Base-by-base conservation (phyloP, 2,888 invertebrate species). In the Syrista parreyssii region DNA sequence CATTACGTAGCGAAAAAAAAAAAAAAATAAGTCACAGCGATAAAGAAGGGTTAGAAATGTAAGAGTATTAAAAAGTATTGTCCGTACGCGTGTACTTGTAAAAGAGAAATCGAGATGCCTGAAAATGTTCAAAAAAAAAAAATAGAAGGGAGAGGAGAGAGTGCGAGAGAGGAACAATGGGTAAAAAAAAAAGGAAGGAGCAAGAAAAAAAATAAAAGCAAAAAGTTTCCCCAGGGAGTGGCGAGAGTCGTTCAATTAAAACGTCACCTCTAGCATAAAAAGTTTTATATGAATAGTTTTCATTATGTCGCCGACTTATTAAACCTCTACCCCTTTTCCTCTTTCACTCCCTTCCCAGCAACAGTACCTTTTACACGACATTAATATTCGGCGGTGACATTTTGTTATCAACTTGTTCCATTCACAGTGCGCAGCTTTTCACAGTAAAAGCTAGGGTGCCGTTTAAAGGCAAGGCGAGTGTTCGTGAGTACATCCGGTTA, bases 231-330 rank as follows among this genome's bases (percentile, higher is more conserved):
- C 55, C 9, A 23, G 55, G 23, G 33, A 31, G 71, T 31, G 33
- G 71, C 32, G 23, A 12, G 78, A 81, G 78, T 81, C 76, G 89
- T 89, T 89, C 89, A 89, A 89, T 89, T 89, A 89, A 89, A 88
- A 83, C 87, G 88, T 88, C 88, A 88, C 85, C 86, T 80, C 79
- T 83, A 79, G 77, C 80, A 80, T 84, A 23, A 84, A 89, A 90
- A 90, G 87, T 90, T 90, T 90, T 87, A 88, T 90, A 89, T 87
- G 87, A 89, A 90, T 90, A 89, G 89, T 85, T 90, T 90, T 89
- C 90, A 89, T 90, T 90, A 89, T 87, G 84, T 85, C 84, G 85
- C 84, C 84, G 86, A 89, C 89, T 90, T 90, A 90, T 90, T 90
- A 90, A 89, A 87, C 72, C 68, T 31, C 36, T 30, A 12, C 11